These are phyloP conservation scores for Astropecten irregularis DNA, from an alignment of 53 echinoderm and acorn worm species.

Conservation along the genomic window DNA sequence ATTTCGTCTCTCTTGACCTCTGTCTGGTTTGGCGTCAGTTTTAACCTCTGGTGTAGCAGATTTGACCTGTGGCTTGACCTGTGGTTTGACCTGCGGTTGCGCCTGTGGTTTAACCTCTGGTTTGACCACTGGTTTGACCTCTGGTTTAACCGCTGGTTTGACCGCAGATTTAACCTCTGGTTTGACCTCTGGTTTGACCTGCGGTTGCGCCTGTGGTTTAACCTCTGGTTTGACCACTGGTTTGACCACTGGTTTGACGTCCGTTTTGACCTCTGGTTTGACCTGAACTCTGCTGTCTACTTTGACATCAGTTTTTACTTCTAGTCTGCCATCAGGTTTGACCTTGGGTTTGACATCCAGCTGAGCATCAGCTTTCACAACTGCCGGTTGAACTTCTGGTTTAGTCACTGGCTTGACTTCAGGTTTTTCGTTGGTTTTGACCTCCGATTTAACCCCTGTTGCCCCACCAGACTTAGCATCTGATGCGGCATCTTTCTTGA, in stretches of 20 bases:
- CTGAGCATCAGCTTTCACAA: no score
- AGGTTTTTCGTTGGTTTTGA: background rate
- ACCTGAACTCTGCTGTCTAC: conserved; percentile 1
- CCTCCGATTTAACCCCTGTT: background rate
- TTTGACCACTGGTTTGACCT: conserved; percentile 28
- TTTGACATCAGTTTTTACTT: conserved; percentile 37
- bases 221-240: background rate
- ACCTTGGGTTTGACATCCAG: background rate
- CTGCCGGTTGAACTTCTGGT: background rate
- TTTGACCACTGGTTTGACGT: background rate
- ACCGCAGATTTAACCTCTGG: background rate
- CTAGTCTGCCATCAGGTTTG: conserved; percentile 10
- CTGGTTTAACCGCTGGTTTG: conserved; percentile 33
- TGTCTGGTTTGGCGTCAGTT: conserved; percentile 36
- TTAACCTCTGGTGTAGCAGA: background rate
- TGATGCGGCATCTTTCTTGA: background rate
- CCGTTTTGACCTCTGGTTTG: conserved; percentile 15
- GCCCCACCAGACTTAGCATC: background rate
- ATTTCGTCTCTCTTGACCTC: conserved; percentile 16
- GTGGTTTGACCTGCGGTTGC: background rate
- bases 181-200: background rate
- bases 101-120: conserved; percentile 19
- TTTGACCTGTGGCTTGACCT: background rate
- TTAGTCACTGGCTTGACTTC: conserved; percentile 1
- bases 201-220: background rate